phyloP scores from a whole-genome alignment of 2,113 vertebrate species.

The Odocoileus virginianus region DNA sequence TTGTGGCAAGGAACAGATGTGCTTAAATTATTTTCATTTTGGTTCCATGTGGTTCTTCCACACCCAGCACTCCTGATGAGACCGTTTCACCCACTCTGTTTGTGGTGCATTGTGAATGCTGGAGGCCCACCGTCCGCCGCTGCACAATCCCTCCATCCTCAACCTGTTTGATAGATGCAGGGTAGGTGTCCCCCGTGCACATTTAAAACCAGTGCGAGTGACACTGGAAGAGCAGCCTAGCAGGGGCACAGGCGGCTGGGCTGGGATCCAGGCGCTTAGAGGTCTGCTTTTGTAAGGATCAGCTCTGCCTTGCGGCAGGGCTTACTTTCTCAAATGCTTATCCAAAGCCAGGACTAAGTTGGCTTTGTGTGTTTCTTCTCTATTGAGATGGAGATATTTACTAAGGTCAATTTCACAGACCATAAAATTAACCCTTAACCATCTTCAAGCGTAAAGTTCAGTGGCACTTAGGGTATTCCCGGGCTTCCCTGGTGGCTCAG shows the following conservation, averaged over 20 bases:
- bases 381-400: not conserved
- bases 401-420: not conserved
- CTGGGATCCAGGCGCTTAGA: not conserved
- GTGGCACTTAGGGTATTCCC: not conserved
- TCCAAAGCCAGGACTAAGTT: not conserved
- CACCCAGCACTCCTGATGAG: not conserved
- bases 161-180: not conserved
- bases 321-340: not conserved
- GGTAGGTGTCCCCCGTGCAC: not conserved
- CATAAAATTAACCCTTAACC: not conserved
- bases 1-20: not conserved
- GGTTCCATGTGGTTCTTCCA: not conserved
- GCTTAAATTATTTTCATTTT: not conserved
- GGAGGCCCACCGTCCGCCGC: rapidly evolving
- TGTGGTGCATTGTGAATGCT: not conserved
- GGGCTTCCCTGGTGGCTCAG: not conserved
- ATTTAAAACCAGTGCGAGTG: not conserved
- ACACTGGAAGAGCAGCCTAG: not conserved
- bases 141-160: not conserved
- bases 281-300: not conserved
- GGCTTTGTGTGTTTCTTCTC: not conserved
- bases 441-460: not conserved
- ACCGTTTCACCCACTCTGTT: not conserved
- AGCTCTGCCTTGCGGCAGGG: not conserved
- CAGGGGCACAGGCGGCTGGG: rapidly evolving